A percentile compares a stretch with the other conserved stretches of the same genome.
Evolutionary conservation across 2,888 invertebrate genomes (phyloP).

Genomic region (Scaptomyza flava): DNA sequence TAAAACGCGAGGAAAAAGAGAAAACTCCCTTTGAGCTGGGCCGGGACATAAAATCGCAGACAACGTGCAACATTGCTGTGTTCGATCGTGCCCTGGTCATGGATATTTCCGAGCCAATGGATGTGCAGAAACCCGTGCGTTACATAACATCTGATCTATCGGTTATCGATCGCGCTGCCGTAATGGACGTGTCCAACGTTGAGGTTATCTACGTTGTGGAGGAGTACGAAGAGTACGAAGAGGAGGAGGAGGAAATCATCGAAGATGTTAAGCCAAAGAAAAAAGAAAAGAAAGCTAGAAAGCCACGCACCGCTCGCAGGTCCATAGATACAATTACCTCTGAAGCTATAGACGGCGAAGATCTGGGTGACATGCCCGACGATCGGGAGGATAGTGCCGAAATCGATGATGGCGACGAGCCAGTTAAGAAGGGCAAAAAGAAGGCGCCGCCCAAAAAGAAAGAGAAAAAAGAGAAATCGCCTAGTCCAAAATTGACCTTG

Average conservation of each 20-base stretch:
- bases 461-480: constrained; percentile 82
- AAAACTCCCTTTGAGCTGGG: constrained; percentile 85
- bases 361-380: constrained; percentile 59
- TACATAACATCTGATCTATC: constrained; percentile 84
- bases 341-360: constrained; percentile 42
- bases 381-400: constrained; percentile 81
- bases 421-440: constrained; percentile 80
- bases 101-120: constrained; percentile 84
- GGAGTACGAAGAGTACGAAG: constrained; percentile 82
- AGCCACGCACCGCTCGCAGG: constrained; percentile 71
- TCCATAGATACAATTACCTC: constrained; percentile 72
- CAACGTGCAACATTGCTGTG: constrained; percentile 83
- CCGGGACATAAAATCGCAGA: constrained; percentile 81
- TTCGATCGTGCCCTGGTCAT: constrained; percentile 84
- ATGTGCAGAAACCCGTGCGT: constrained; percentile 83
- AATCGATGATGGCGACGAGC: constrained; percentile 77
- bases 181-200: constrained; percentile 85
- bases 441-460: constrained; percentile 81
- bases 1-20: constrained; percentile 84
- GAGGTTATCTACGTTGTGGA: constrained; percentile 85
- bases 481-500: constrained; percentile 82
- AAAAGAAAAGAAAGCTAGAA: constrained; percentile 80
- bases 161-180: constrained; percentile 84
- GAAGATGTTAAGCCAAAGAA: constrained; percentile 81
- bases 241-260: constrained; percentile 81